Base-by-base conservation (phyloP, 1,140 invertebrate genomes). In the Drosophila funebris region DNA sequence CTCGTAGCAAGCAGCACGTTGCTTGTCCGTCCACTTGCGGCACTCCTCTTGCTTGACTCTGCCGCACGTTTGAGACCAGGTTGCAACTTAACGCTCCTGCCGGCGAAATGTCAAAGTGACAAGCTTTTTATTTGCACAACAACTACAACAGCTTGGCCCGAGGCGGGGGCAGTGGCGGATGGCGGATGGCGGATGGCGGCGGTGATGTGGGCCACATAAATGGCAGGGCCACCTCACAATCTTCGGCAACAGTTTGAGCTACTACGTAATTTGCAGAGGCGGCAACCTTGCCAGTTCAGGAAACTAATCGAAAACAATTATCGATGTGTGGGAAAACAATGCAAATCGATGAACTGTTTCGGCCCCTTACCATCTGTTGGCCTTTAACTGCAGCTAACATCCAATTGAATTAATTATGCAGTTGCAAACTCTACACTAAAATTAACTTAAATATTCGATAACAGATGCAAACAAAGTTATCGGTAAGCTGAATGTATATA, bases 101-200 rank as follows among this genome's bases (percentile, higher is more conserved):
- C 68, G 64, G 70, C 64, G 37, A 73, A 73, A 73, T 73, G 70
- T 73, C 70, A 73, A 68, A 73, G 70, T 73, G 70, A 73, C 70
- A 73, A 73, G 70, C 70, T 67, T 61, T 72, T 72, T 72, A 67
- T 72, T 72, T 72, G 63, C 69, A 66, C 68, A 71, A 57, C 36
- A 36, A 24, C 48, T 4, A 39, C 31, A 44, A 1, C 14, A 14
- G 39, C 4, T 11, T 11, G 11, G 3, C 8, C 24, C 4, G 9
- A 3, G 33, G 36, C 9, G 18, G 5, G 16, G 29, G 29, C 22
- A 14, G 9, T 6, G 11, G 18, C 6, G 1, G 1, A 22, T 0
- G 31, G 5, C 1, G 7, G 14, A 8, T 9, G 3, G 7, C 6
- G 20, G 5, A 18, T 33, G 9, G 27, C 9, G 13, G 16, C 6